Percentiles rank a stretch among this genome's conserved stretches.
Conservation (phyloP, 2,113 vertebrate genomes). For the Myodes glareolus region DNA sequence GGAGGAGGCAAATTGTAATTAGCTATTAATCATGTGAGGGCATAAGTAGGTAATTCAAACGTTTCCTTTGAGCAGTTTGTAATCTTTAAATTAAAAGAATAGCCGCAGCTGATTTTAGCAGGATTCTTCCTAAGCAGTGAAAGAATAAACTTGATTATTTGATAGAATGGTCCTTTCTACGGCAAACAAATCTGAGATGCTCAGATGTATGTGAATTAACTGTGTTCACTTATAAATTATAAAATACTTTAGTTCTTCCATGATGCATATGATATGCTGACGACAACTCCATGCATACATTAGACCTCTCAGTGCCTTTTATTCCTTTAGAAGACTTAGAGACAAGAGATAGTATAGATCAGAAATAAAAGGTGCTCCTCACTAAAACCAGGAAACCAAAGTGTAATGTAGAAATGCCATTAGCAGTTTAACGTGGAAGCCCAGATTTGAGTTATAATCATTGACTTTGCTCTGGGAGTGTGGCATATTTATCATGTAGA, state of each 20-base stretch:
- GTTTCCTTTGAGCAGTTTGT: constrained; percentile 40
- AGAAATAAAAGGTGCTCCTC: constrained; percentile 21
- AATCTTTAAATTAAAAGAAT: constrained; percentile 50
- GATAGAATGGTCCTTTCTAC: constrained; percentile 29
- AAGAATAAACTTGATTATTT: constrained; percentile 54
- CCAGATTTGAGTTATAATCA: background rate
- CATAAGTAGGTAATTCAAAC: constrained; percentile 60
- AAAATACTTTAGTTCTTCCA: constrained; percentile 63
- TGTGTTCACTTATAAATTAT: constrained; percentile 66
- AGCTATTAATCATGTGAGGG: constrained; percentile 54
- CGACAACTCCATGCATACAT: background rate
- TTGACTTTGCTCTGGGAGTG: background rate
- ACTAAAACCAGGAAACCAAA: background rate
- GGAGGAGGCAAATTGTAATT: constrained; percentile 56
- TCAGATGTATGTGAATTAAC: constrained; percentile 68
- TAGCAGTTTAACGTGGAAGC: constrained; percentile 50
- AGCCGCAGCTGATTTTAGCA: constrained; percentile 38
- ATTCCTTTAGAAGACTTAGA: constrained; percentile 27
- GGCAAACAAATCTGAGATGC: constrained; percentile 65
- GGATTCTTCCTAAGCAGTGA: constrained; percentile 50
- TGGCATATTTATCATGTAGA: background rate
- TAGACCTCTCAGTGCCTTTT: background rate
- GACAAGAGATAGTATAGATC: background rate
- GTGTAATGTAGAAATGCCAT: background rate
- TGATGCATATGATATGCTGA: constrained; percentile 35